Conservation (phyloP, 2,888 invertebrate genomes). For the Sinopyrophorus schimmeli region DNA sequence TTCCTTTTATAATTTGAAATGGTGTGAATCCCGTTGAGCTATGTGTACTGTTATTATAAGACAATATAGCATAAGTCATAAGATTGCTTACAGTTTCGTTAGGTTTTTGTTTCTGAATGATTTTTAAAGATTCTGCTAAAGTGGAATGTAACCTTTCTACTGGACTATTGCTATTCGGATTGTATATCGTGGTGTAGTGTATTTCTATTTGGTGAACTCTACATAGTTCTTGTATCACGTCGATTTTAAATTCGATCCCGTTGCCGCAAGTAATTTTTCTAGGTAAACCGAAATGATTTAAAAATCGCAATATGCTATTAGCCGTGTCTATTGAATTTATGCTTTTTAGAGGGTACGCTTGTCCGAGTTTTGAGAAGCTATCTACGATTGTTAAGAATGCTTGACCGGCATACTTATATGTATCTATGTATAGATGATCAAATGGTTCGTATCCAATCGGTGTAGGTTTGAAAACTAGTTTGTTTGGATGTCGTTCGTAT, state of each 20-base stretch:
- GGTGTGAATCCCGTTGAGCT: conserved; percentile 6
- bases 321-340: conserved; percentile 24
- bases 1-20: conserved; percentile 13
- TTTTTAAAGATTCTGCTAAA: conserved; percentile 26
- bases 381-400: conserved; percentile 37
- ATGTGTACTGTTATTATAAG: conserved; percentile 16
- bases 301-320: conserved; percentile 30
- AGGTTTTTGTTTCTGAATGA: conserved; percentile 12
- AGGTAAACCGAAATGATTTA: conserved; percentile 30
- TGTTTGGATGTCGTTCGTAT: conserved; percentile 32
- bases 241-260: conserved; percentile 33
- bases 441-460: conserved; percentile 27
- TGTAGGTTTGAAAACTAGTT: conserved; percentile 24
- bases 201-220: conserved; percentile 30
- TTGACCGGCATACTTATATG: conserved; percentile 11
- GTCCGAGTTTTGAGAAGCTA: conserved; percentile 34
- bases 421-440: conserved; percentile 27
- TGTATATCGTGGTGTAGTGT: conserved; percentile 30
- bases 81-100: not conserved
- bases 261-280: conserved; percentile 33
- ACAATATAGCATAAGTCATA: conserved; percentile 9
- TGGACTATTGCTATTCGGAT: conserved; percentile 32
- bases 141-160: conserved; percentile 35
- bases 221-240: conserved; percentile 27
- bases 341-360: conserved; percentile 26